Percentiles rank a stretch among this genome's conserved stretches.
These are phyloP conservation scores for Etheostoma perlongum DNA, from an alignment of 2,797 vertebrate species.

Conservation along the genomic window DNA sequence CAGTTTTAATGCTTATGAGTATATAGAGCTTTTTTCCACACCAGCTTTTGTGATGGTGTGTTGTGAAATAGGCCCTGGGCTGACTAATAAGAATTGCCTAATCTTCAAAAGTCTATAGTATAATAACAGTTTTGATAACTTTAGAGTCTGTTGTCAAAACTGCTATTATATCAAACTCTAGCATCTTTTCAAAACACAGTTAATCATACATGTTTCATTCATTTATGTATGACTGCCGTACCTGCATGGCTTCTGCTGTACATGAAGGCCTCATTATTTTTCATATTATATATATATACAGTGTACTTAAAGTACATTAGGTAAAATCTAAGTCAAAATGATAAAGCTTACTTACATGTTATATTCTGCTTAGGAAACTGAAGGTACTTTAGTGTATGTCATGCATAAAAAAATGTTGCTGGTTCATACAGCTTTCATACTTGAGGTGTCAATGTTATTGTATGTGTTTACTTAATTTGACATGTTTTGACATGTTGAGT, in stretches of 20 bases:
- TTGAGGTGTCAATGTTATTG: background rate
- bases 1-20: slow-evolving; percentile 22
- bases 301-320: too few relatives aligned
- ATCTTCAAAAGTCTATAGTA: slow-evolving; percentile 1
- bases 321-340: too few relatives aligned
- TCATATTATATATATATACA: background rate
- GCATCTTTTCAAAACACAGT: slow-evolving; percentile 5
- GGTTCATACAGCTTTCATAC: background rate
- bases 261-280: slow-evolving; percentile 9
- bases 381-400: background rate
- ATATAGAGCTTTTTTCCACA: slow-evolving; percentile 13
- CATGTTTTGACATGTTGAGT: too few relatives aligned
- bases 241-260: too few relatives aligned
- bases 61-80: background rate
- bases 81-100: background rate
- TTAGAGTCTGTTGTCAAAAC: slow-evolving; percentile 9
- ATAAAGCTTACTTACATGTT: too few relatives aligned
- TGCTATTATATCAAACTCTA: background rate
- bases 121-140: background rate
- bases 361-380: background rate
- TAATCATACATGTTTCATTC: background rate
- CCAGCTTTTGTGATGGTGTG: background rate
- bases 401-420: too few relatives aligned
- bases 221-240: too few relatives aligned
- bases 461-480: too few relatives aligned